Evolutionary conservation across 2,888 invertebrate species (phyloP), one percentile per base, ranked within the genome.

Genomic region (Gasteruption jaculator): DNA sequence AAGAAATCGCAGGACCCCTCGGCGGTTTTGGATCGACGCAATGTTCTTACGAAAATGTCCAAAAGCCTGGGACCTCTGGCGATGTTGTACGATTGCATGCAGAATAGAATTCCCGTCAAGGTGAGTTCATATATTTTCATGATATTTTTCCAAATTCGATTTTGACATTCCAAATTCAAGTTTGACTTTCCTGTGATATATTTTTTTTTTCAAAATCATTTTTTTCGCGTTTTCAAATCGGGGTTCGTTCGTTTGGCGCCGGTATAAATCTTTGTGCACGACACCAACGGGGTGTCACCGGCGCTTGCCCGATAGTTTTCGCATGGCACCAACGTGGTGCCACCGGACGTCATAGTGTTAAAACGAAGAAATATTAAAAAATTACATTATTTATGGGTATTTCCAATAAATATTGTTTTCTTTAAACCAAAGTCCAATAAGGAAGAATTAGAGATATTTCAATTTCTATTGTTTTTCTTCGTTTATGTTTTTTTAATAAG

Each of bases 71-170:
- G 88, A 0, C 88, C 88, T 0, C 67, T 87, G 19, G 71, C 72
- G 1, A 65, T 76, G n/a, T 68, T 89, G 10, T 76, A 72, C 48
- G 75, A 76, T 12, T 85, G 79, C 56, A 79, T 80, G 58, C 80
- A 83, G 48, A 71, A 74, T 33, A 73, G 76, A 48, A 68, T 76
- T 1, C 73, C 78, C 60, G 73, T 85, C 15, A 83, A 82, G 81
- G 85, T 84, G 74, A 67, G 53, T 50, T n/a, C n/a, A n/a, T n/a
- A n/a, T n/a, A n/a, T n/a, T n/a, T 16, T 14, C 18, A 26, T 30
- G 8, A 35, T 14, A 5, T 12, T 7, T 5, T 39, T 1, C 14
- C 14, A 29, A 34, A 25, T 21, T 34, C 7, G 11, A 39, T 24
- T 20, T 16, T 11, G 14, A 32, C 15, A 5, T 15, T 10, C 25